Base-by-base conservation (phyloP, 2,113 vertebrate species). In the Nothocercus julius region DNA sequence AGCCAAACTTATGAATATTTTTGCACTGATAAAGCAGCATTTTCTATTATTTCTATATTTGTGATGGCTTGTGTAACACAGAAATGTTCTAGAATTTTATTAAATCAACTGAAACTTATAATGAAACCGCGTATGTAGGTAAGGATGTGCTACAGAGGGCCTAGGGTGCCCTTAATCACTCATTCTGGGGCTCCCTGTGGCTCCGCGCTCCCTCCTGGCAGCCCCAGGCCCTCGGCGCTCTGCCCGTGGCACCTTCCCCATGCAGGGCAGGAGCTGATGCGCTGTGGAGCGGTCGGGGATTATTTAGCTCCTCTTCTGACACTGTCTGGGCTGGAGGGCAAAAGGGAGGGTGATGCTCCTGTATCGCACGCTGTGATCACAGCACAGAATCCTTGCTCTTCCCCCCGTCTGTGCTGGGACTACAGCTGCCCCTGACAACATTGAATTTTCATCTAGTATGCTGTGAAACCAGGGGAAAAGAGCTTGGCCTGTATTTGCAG, bases 41-140 rank as follows among this genome's bases (percentile, higher is more conserved):
- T 87, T 91, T 22, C 40, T 51, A 21, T 77, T 80, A 30, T 82
- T 87, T 83, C n/a, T 82, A 10, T 11, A 0, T 82, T 89, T 90
- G 34, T 59, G 51, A 17, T 56, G 44, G 25, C 18, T 61, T 0
- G 0, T 75, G 8, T 36, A 70, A 74, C 66, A 38, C 8, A 7
- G 53, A 78, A 64, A n/a, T 34, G 78, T 86, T 87, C 22, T 53
- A 58, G 36, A 49, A 61, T 66, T 56, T 76, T 56, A 84, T 47
- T 44, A 91, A 58, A 53, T 82, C 19, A 47, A 10, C 22, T 72
- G 51, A 88, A 81, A 81, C 40, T 59, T 53, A 28, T 30, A 34
- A 11, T 72, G 56, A 64, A 86, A 54, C 47, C 4, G 5, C 59
- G 5, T 32, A 40, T 59, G 30, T 30, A 54, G 10, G 28, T 45